Evolutionary conservation across 1,140 invertebrate genomes (phyloP), one percentile per base, ranked within the genome.

Genomic region (Drosophila takahashii): DNA sequence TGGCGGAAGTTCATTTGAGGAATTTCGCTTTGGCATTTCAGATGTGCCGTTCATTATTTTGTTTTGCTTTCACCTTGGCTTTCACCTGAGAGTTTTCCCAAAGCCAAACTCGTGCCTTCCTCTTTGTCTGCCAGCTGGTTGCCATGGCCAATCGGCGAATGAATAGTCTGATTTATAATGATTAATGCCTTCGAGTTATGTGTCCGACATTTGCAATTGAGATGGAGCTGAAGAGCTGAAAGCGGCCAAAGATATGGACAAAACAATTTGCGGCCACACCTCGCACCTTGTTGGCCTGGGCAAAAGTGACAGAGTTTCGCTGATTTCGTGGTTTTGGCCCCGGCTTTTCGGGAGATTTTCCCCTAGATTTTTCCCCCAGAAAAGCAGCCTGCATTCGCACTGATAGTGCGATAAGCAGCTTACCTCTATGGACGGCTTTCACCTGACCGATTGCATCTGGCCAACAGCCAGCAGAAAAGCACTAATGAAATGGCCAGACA

Each of bases 161-260:
- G 75, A 87, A 86, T 77, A 52, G 84, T 70, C 75, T 87, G 83
- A 86, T 86, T 86, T 86, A 86, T 86, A 86, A 89, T 86, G 83
- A 86, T 86, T 83, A 86, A 86, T 86, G 83, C 59, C 65, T 32
- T 72, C 79, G 65, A 81, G 61, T 71, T 81, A 78, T 85, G 81
- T 65, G 51, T 47, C 77, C 51, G 70, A 74, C 76, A 69, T 73
- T 62, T 52, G 58, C 74, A 74, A 81, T 77, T 73, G 81, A 70
- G 66, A 34, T 47, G 64, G 41, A 29, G 47, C 41, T 22, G 52
- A 26, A n/a, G n/a, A 53, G 27, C 1, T 8, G 1, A 10, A n/a
- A 50, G 16, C n/a, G n/a, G 41, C 41, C 44, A 18, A 10, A 16
- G 10, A 27, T 10, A 15, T 48, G 16, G 16, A 18, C 13, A 48